phyloP scores from a whole-genome alignment of 53 echinoderm and acorn worm genomes.

The Echinarachnius parma region DNA sequence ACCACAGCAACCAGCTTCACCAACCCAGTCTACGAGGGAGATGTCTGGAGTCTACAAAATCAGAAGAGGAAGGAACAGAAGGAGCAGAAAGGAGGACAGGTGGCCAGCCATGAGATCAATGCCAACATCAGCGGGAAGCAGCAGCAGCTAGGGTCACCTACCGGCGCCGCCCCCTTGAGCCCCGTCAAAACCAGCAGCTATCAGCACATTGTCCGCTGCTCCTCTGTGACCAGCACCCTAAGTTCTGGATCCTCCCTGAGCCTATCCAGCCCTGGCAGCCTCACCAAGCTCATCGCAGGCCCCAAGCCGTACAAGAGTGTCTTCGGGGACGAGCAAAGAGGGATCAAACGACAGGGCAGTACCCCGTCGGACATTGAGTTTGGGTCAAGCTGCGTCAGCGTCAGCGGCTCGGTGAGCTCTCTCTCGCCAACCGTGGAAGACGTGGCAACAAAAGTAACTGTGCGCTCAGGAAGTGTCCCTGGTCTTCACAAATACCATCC shows the following conservation, averaged over 20 bases:
- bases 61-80: slow-evolving; percentile 18
- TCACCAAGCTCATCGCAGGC: slow-evolving; percentile 58
- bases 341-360: slow-evolving; percentile 69
- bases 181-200: slow-evolving; percentile 15
- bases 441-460: slow-evolving; percentile 27
- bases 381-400: slow-evolving; percentile 32
- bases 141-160: slow-evolving; percentile 11
- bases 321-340: slow-evolving; percentile 61
- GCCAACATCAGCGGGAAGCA: slow-evolving; percentile 44
- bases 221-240: slow-evolving; percentile 52
- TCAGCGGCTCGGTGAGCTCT: slow-evolving; percentile 39
- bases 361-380: slow-evolving; percentile 57
- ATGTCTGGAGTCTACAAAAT: slow-evolving; percentile 26
- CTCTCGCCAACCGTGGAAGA: slow-evolving; percentile 28
- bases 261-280: slow-evolving; percentile 55
- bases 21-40: slow-evolving; percentile 30
- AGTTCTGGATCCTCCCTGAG: slow-evolving; percentile 61
- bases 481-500: slow-evolving; percentile 23
- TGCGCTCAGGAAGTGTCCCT: slow-evolving; percentile 16
- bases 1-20: slow-evolving; percentile 1
- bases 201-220: slow-evolving; percentile 19
- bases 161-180: slow-evolving; percentile 3
- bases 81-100: background rate
- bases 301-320: slow-evolving; percentile 71
- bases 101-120: slow-evolving; percentile 41